These are phyloP conservation scores for Oenanthe oenanthe DNA, from an alignment of 2,113 vertebrate species.

Conservation along the genomic window DNA sequence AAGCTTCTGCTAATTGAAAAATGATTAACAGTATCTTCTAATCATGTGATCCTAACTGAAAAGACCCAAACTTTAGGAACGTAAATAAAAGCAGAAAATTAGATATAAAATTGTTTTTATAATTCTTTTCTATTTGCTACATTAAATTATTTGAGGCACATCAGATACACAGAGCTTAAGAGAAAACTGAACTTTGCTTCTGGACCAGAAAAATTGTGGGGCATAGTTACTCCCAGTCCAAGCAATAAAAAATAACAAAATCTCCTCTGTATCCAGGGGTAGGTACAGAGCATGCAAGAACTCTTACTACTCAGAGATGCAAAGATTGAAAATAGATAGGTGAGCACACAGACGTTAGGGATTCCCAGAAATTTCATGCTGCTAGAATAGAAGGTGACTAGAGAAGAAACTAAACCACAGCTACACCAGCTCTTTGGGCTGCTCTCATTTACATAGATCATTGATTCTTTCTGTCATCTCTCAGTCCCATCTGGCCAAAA, in stretches of 20 bases:
- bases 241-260: neutral
- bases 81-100: neutral
- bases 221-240: neutral
- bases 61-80: neutral
- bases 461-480: neutral
- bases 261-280: neutral
- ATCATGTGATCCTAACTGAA: neutral
- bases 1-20: neutral
- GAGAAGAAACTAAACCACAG: neutral
- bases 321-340: neutral
- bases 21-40: neutral
- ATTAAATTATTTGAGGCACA: neutral
- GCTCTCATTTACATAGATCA: neutral
- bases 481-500: neutral
- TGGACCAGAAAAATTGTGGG: neutral
- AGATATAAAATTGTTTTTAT: neutral
- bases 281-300: neutral
- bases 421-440: neutral
- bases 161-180: neutral
- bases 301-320: neutral
- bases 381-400: neutral
- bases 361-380: neutral
- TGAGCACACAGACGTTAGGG: accelerated
- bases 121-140: neutral
- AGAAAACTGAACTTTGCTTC: neutral